Evolutionary conservation across 2,113 vertebrate species (phyloP), one percentile per base, ranked within the genome.

Genomic region (Strix uralensis): DNA sequence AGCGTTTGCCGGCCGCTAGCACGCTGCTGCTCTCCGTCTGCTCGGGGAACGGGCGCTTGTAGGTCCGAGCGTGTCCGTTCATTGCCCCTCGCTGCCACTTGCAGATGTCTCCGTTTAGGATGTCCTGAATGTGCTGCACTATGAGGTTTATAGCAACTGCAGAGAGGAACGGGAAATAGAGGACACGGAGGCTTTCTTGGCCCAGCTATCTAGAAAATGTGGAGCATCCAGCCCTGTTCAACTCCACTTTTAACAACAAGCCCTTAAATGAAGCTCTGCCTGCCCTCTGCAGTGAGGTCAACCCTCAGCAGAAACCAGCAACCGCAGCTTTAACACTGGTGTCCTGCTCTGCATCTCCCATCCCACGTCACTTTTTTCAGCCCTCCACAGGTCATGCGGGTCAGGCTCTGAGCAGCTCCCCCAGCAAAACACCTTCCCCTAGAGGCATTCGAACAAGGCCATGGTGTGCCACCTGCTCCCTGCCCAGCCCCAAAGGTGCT

Each of bases 91-190:
- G 98, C 90, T 99, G 99, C 98, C 99, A 99, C 88, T 99, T 99
- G 97, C 99, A 99, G 97, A 99, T 98, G 96, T 99, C 99, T 0
- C 99, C 99, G 0, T 97, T 99, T 5, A 99, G 98, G 79, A 99
- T 99, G 97, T 99, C 99, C 71, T 99, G 99, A 62, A 99, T 99
- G 98, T 99, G 99, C 97, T 99, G 99, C 70, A 99, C 99, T 1
- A 99, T 99, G 72, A 99, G 98, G 98, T 99, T 99, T 94, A 99
- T 99, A 57, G 99, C 99, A 63, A 99, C 99, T 99, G 97, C 12
- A 4, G 59, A 51, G 54, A 65, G 73, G 11, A 92, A 81, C 0
- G 5, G 72, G 32, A 42, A 70, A 51, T 2, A 42, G 0, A 36
- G 36, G 29, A 44, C 32, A 8, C 1, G 8, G 26, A 10, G 32